Evolutionary conservation across 1,140 invertebrate genomes (phyloP), one percentile per base, ranked within the genome.

Genomic region (Drosophila gunungcola): DNA sequence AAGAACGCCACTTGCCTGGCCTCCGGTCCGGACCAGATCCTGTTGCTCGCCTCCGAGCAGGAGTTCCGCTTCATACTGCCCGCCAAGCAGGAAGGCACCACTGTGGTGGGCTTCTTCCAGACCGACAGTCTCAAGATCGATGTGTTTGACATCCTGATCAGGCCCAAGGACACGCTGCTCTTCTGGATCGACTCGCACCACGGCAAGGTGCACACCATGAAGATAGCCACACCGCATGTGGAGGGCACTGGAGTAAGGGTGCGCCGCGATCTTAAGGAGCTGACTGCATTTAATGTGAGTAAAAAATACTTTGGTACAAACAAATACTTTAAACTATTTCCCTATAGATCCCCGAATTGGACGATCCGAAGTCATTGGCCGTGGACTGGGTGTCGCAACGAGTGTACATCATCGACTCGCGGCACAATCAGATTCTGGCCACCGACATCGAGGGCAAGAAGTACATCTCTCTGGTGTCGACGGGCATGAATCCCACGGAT

Each of bases 331-430:
- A 7, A 27, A 7, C 11, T 12, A 9, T 25, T 34, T 1, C 7
- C 7, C 4, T 57, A 0, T 41, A 92, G 91, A 92, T 92, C 25
- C 91, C 91, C 9, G 79, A 84, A 38, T 43, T 80, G 13, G 93
- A 86, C 42, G 89, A 94, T 54, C 96, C 97, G 0, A 94, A 96
- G 79, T 96, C 96, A 11, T 92, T 98, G 41, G 95, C 96, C 4
- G 94, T 98, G 16, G 97, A 98, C 92, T 97, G 96, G 94, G 93
- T 96, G 4, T 94, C 95, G 0, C 93, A 94, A 63, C 93, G 95
- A 54, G 91, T 98, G 13, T 98, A 97, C 92, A 96, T 96, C 92
- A 94, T 96, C 5, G 96, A 97, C 92, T 94, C 94, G 29, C 95
- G 79, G 90, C 93, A 88, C 52, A 90, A 90, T 51, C 73, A 93